Conservation (phyloP, 2,888 invertebrate genomes). For the Ditylenchus weischeri region DNA sequence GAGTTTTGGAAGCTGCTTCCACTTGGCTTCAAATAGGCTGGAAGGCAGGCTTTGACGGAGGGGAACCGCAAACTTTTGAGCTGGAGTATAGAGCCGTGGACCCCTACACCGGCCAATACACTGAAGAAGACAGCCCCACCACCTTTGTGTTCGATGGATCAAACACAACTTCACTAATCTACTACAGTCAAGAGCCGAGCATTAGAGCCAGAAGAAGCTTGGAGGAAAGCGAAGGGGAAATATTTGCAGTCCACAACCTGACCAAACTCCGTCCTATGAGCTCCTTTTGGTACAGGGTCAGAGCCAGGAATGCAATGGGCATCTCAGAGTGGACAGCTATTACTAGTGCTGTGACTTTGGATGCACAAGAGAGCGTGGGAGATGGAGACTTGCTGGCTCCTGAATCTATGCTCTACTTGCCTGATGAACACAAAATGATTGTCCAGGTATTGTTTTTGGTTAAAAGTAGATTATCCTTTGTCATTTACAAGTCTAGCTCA, state of each 20-base stretch:
- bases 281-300: conserved; percentile 43
- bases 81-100: conserved; percentile 39
- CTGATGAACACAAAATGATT: conserved; percentile 29
- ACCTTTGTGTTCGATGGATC: conserved; percentile 24
- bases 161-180: conserved; percentile 26
- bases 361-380: conserved; percentile 36
- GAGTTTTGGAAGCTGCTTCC: conserved; percentile 36
- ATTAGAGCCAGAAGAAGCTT: conserved; percentile 1
- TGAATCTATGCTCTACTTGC: conserved; percentile 26
- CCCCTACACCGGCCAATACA: conserved; percentile 22
- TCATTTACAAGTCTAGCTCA: too few relatives aligned
- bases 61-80: conserved; percentile 45
- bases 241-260: conserved; percentile 39
- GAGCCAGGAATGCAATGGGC: conserved; percentile 38
- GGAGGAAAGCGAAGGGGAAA: conserved; percentile 8
- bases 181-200: not conserved
- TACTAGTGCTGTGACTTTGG: conserved; percentile 42
- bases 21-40: conserved; percentile 48
- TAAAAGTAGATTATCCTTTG: not conserved
- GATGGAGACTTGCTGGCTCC: conserved; percentile 25
- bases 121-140: conserved; percentile 18
- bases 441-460: conserved; percentile 23
- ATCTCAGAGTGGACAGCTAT: conserved; percentile 47
- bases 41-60: conserved; percentile 56
- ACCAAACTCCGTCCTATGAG: conserved; percentile 46